A percentile compares a stretch with the other conserved stretches of the same genome.
These are phyloP conservation scores for Brachypteracias leptosomus DNA, from an alignment of 2,113 vertebrate species.

Conservation along the genomic window DNA sequence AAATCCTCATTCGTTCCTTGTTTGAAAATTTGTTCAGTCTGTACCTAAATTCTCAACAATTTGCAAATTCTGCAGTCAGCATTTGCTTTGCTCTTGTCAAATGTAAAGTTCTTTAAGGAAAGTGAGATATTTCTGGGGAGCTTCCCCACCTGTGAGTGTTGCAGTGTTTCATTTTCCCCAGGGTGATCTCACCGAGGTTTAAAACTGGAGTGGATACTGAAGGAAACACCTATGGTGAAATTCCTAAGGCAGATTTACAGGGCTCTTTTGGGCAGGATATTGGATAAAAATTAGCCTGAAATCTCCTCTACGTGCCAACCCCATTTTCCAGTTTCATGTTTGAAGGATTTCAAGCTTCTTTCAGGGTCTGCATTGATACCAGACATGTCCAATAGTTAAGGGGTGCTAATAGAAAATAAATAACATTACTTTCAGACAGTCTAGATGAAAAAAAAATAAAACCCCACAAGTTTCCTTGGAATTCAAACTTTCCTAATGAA, in stretches of 20 bases:
- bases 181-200: no score
- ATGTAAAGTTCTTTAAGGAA: no score
- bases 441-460: fast-evolving
- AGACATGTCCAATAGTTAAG: background rate
- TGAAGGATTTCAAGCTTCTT: background rate
- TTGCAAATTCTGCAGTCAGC: no score
- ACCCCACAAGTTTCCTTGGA: background rate
- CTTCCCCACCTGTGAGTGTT: no score
- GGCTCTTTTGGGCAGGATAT: background rate
- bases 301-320: background rate
- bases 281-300: background rate
- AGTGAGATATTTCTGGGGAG: no score
- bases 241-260: background rate
- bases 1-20: no score
- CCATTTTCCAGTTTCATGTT: background rate
- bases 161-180: no score
- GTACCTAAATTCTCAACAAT: no score
- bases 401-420: background rate
- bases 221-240: background rate
- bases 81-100: no score
- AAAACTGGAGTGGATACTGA: background rate
- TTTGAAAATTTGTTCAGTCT: no score
- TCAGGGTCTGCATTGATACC: background rate
- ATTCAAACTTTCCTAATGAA: background rate
- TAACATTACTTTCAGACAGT: background rate